Evolutionary conservation across 2,797 vertebrate genomes (phyloP).

Genomic region (Aphelocoma californica): DNA sequence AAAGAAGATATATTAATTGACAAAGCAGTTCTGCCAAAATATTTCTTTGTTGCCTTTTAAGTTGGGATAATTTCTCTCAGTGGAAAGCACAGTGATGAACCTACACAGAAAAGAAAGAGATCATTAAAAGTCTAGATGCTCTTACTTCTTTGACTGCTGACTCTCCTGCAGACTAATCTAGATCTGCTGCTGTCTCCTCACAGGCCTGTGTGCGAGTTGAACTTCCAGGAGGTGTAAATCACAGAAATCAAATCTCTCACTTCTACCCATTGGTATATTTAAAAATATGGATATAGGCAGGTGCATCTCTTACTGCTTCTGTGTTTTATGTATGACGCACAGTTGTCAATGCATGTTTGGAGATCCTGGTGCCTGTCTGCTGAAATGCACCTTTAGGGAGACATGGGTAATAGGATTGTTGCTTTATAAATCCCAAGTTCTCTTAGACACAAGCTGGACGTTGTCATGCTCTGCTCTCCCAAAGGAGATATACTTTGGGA

Average conservation of each 20-base stretch:
- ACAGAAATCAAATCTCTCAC: background rate
- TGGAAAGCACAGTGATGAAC: background rate
- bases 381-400: background rate
- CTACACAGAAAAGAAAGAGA: background rate
- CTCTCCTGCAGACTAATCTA: background rate
- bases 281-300: background rate
- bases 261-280: background rate
- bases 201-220: background rate
- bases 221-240: background rate
- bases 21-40: background rate
- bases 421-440: background rate
- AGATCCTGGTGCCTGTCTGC: background rate
- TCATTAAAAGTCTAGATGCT: background rate
- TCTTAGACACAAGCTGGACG: background rate
- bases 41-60: background rate
- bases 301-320: background rate
- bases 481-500: background rate
- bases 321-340: background rate
- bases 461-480: background rate
- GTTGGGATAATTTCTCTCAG: background rate
- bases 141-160: background rate
- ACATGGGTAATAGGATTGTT: background rate
- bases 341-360: background rate
- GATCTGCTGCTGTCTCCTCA: background rate
- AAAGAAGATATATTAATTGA: background rate